Conservation (phyloP, 2,113 vertebrate genomes). For the Marmota flaviventris region DNA sequence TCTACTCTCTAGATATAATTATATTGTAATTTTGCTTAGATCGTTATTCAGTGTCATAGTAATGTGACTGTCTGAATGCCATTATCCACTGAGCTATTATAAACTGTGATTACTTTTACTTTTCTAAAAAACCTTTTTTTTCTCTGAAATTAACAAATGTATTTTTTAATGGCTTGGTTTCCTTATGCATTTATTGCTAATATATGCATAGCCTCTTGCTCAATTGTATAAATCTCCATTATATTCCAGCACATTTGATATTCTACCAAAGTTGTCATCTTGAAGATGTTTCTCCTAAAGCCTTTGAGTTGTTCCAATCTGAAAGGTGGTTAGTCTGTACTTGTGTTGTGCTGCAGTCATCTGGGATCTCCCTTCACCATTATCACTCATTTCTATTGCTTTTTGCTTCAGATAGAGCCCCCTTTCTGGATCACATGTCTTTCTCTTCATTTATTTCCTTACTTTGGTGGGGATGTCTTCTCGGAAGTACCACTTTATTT, state of each 20-base stretch:
- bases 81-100: background rate
- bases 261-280: constrained; percentile 26
- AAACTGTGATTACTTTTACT: constrained; percentile 9
- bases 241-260: background rate
- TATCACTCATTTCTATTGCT: background rate
- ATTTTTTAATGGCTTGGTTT: constrained; percentile 45
- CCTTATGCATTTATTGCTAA: background rate
- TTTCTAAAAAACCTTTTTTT: constrained; percentile 34
- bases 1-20: background rate
- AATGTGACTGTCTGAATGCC: background rate
- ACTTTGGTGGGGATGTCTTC: constrained; percentile 4
- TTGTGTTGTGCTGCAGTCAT: background rate
- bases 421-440: background rate
- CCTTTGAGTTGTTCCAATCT: background rate
- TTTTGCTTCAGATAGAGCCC: background rate
- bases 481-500: constrained; percentile 48
- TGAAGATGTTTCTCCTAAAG: constrained; percentile 4
- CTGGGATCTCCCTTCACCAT: background rate
- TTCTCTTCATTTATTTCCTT: constrained; percentile 5
- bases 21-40: constrained; percentile 15
- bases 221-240: background rate
- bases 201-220: background rate
- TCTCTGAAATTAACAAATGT: constrained; percentile 5
- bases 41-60: background rate
- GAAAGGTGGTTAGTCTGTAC: background rate